phyloP scores from a whole-genome alignment of 2,113 vertebrate genomes.

The Hippocampus zosterae region DNA sequence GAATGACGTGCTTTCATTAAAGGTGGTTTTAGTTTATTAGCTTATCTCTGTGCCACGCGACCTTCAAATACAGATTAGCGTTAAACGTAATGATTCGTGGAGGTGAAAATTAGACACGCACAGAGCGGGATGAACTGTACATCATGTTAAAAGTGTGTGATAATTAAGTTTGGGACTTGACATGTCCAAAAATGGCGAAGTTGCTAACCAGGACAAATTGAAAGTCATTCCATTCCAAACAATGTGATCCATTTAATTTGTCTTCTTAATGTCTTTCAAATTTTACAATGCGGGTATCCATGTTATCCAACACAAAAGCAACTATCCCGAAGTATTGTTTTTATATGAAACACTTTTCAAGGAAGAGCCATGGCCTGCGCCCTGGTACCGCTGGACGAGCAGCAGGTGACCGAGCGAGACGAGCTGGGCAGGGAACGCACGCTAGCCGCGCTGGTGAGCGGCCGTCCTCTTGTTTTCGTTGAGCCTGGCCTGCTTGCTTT shows the following conservation, averaged over 20 bases:
- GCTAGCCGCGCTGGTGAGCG: constrained; percentile 85
- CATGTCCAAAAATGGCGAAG: no score
- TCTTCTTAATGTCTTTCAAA: neutral
- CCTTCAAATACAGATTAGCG: neutral
- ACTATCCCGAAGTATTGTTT: neutral
- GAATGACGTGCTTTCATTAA: constrained; percentile 9
- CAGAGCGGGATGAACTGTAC: neutral
- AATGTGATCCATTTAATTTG: neutral
- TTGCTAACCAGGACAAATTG: no score
- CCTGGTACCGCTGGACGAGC: constrained; percentile 84
- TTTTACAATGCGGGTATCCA: no score
- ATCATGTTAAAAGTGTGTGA: no score
- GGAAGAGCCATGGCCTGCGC: constrained; percentile 64
- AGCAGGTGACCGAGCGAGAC: constrained; percentile 78
- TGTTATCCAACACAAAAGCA: no score
- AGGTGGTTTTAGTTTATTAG: neutral
- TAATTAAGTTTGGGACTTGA: no score
- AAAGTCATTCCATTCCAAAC: no score
- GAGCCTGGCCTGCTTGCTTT: neutral
- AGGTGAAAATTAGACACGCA: neutral
- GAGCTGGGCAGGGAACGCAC: constrained; percentile 76
- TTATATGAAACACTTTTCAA: neutral
- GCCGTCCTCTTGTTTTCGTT: neutral
- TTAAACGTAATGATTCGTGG: neutral
- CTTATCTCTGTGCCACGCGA: neutral